A percentile compares a stretch with the other conserved stretches of the same genome.
These are phyloP conservation scores for Helostoma temminkii DNA, from an alignment of 2,797 vertebrate species.

Conservation along the genomic window DNA sequence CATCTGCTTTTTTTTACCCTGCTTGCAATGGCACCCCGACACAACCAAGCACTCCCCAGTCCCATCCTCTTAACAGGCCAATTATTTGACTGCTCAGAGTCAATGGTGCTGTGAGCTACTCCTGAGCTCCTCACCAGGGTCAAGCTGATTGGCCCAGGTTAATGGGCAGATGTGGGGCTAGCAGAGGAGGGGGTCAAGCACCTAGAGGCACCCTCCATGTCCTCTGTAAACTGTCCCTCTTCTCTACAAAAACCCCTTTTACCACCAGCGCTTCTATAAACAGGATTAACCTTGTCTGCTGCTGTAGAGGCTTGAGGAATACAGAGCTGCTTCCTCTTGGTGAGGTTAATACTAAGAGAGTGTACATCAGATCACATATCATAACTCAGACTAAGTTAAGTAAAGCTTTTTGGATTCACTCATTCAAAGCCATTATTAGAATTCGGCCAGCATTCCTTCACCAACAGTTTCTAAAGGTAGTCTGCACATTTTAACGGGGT, in stretches of 20 bases:
- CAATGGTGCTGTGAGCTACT: constrained; percentile 75
- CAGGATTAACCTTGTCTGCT: constrained; percentile 81
- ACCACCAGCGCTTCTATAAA: constrained; percentile 72
- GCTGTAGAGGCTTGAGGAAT: constrained; percentile 24
- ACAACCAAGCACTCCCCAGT: constrained; percentile 43
- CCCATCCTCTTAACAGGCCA: constrained; percentile 74
- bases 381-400: background rate
- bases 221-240: constrained; percentile 81
- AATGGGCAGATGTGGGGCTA: constrained; percentile 83
- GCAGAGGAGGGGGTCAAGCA: constrained; percentile 83
- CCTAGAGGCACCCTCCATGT: constrained; percentile 82
- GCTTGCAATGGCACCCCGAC: constrained; percentile 35
- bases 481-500: background rate
- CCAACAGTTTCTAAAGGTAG: background rate
- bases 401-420: background rate
- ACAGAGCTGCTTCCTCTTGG: constrained; percentile 26
- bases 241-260: constrained; percentile 78
- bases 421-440: background rate
- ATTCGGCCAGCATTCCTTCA: constrained; percentile 3
- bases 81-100: constrained; percentile 82
- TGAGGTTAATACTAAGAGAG: background rate
- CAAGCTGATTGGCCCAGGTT: constrained; percentile 87
- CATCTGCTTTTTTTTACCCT: constrained; percentile 41
- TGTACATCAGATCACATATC: background rate
- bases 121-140: constrained; percentile 81